Percentiles rank a stretch among this genome's conserved stretches.
phyloP scores from a whole-genome alignment of 2,888 invertebrate species.

The Azorinus chamasolen region DNA sequence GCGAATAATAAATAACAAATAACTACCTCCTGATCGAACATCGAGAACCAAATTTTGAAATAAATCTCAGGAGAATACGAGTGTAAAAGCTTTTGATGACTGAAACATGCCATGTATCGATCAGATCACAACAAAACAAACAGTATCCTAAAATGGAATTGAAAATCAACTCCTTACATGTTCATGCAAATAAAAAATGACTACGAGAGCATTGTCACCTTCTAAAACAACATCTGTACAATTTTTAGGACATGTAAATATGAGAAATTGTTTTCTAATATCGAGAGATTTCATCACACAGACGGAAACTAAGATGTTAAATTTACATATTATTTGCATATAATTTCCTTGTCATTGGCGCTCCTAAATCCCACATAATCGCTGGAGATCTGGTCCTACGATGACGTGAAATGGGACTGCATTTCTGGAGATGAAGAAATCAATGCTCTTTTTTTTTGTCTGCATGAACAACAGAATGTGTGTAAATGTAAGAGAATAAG shows the following conservation, averaged over 20 bases:
- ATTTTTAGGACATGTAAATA: conserved; percentile 24
- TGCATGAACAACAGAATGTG: conserved; percentile 20
- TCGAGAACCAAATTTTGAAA: no score
- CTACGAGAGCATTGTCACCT: no score
- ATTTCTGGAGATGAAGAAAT: conserved; percentile 15
- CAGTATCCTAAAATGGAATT: no score
- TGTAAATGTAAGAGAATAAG: neutral
- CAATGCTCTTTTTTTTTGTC: conserved; percentile 25
- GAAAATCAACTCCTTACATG: no score
- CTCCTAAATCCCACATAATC: conserved; percentile 48
- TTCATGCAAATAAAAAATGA: no score
- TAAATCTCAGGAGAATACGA: no score
- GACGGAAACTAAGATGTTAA: conserved; percentile 48
- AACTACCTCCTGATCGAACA: no score
- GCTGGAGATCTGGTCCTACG: conserved; percentile 32
- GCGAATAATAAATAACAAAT: no score
- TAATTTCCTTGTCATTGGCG: conserved; percentile 36
- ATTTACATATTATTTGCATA: conserved; percentile 58
- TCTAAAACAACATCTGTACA: no score
- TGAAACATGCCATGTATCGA: no score
- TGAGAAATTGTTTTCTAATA: conserved; percentile 34
- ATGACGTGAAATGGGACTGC: conserved; percentile 20
- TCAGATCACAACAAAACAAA: no score
- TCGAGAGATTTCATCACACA: conserved; percentile 40
- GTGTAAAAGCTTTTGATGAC: no score